Evolutionary conservation across 2,888 invertebrate species (phyloP).

Genomic region (Yponomeuta malinellus): DNA sequence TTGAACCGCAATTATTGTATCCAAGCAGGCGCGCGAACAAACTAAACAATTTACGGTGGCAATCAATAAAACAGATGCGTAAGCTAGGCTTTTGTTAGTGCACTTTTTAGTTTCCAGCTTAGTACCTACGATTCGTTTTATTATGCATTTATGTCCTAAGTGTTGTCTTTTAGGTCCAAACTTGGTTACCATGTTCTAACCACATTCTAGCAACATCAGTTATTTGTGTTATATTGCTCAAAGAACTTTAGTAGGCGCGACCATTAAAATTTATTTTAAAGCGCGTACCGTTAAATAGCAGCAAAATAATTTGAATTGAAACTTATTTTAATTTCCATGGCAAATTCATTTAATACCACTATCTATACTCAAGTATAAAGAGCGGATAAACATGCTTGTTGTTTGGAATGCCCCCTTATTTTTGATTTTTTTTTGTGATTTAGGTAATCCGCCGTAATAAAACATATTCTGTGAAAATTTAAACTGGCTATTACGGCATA

Average conservation of each 20-base stretch:
- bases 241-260: constrained; percentile 31
- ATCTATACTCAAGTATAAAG: no score
- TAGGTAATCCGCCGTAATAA: no score
- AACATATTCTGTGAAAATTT: no score
- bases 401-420: no score
- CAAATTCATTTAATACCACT: no score
- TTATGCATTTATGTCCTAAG: not conserved
- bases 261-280: not conserved
- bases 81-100: not conserved
- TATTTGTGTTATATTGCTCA: constrained; percentile 34
- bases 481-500: no score
- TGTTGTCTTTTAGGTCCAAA: not conserved
- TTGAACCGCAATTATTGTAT: not conserved
- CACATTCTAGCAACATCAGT: not conserved
- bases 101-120: not conserved
- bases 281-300: not conserved
- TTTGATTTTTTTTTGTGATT: no score
- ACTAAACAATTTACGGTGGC: not conserved
- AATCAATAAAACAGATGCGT: not conserved
- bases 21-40: not conserved
- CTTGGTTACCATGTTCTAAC: not conserved
- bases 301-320: not conserved
- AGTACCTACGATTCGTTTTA: not conserved
- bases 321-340: no score
- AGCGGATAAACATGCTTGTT: no score